These are phyloP conservation scores for Calosoma granatense DNA, from an alignment of 1,140 invertebrate genomes.

Conservation along the genomic window DNA sequence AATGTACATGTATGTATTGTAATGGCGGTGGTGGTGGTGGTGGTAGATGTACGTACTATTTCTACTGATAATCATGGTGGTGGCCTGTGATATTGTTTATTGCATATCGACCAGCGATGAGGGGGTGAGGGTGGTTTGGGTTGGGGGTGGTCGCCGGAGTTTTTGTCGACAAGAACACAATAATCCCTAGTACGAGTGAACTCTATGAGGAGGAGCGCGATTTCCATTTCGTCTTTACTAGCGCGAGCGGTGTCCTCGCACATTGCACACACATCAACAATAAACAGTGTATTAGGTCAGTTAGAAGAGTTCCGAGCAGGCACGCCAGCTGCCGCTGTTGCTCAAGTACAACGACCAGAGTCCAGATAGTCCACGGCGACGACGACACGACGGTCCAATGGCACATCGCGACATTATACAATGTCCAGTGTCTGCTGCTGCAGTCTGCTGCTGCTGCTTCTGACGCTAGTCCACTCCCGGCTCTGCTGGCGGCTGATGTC, in stretches of 20 bases:
- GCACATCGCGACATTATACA: neutral
- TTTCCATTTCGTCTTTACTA: neutral
- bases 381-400: slow-evolving; percentile 1
- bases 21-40: too few relatives aligned
- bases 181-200: slow-evolving; percentile 5
- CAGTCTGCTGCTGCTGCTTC: neutral
- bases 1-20: too few relatives aligned
- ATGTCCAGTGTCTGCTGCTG: neutral
- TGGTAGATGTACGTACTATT: too few relatives aligned
- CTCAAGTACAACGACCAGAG: too few relatives aligned
- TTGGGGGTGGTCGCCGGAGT: too few relatives aligned
- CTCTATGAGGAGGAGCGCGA: slow-evolving; percentile 2
- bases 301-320: slow-evolving; percentile 22
- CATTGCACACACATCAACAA: slow-evolving; percentile 31
- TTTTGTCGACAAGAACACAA: slow-evolving; percentile 8
- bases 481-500: slow-evolving; percentile 20
- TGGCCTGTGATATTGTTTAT: too few relatives aligned
- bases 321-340: slow-evolving; percentile 10
- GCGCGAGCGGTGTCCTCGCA: slow-evolving; percentile 25
- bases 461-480: slow-evolving; percentile 16
- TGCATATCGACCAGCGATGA: too few relatives aligned
- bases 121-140: neutral
- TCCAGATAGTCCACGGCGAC: neutral
- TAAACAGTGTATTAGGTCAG: slow-evolving; percentile 29
- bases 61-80: too few relatives aligned